Evolutionary conservation across 2,797 vertebrate species (phyloP).

Genomic region (Pteropus rufus): DNA sequence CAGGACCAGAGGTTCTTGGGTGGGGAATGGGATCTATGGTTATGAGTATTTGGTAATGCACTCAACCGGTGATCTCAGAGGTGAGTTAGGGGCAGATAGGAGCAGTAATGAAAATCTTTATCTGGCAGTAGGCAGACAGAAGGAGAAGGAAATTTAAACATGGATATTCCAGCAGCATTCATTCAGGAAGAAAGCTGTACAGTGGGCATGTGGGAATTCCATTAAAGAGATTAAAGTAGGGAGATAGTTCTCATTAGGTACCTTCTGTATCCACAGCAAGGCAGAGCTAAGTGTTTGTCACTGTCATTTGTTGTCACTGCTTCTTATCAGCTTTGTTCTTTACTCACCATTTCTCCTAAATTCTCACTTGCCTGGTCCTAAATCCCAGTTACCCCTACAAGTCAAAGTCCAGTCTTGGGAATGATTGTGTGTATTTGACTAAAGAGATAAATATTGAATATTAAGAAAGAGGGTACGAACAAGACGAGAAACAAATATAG

Average conservation of each 20-base stretch:
- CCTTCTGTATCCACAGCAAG: neutral
- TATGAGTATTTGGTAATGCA: neutral
- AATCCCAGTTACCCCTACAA: neutral
- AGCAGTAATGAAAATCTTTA: neutral
- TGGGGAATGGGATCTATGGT: neutral
- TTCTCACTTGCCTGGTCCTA: neutral
- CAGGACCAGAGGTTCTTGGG: neutral
- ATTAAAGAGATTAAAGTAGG: neutral
- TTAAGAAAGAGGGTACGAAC: fast-evolving
- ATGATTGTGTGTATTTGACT: neutral
- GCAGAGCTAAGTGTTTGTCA: neutral
- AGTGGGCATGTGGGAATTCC: neutral
- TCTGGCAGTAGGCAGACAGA: neutral
- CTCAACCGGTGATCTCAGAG: neutral
- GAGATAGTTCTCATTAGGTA: neutral
- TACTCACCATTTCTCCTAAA: neutral
- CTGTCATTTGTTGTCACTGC: neutral
- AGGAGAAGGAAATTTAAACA: neutral
- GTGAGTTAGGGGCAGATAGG: neutral
- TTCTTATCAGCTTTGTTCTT: neutral
- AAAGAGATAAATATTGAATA: neutral
- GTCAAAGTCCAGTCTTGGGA: neutral
- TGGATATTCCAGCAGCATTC: neutral
- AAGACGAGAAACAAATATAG: neutral
- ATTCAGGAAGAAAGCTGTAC: neutral